These are phyloP conservation scores for Lophochroa leadbeateri DNA, from an alignment of 2,113 vertebrate genomes.

Conservation along the genomic window DNA sequence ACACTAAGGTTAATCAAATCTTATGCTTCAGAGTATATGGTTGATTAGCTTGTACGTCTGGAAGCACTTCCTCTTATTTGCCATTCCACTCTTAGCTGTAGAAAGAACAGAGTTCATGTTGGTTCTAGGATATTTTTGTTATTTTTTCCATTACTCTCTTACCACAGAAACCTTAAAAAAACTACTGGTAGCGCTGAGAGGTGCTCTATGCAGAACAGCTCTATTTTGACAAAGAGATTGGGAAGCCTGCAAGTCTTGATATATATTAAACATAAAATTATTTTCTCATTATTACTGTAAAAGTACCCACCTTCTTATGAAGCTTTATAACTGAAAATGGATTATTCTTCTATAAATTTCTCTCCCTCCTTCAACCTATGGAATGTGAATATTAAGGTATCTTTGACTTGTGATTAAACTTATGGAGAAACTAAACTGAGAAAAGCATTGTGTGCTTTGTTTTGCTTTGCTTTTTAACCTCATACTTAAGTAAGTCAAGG, in stretches of 20 bases:
- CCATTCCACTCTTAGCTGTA: neutral
- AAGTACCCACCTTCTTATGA: neutral
- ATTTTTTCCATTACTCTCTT: neutral
- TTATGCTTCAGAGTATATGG: slow-evolving; percentile 30
- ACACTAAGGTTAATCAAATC: slow-evolving; percentile 50
- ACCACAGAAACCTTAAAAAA: neutral
- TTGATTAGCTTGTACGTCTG: slow-evolving; percentile 37
- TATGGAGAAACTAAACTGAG: neutral
- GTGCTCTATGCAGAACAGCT: neutral
- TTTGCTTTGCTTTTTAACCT: neutral
- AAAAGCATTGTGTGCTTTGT: fast-evolving
- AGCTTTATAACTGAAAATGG: neutral
- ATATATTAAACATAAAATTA: neutral
- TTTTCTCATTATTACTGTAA: neutral
- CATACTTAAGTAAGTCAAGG: neutral
- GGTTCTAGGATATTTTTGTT: neutral
- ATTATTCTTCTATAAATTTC: neutral
- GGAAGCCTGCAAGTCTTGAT: neutral
- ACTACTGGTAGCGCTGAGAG: neutral
- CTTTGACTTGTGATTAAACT: neutral
- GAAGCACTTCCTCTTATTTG: slow-evolving; percentile 29
- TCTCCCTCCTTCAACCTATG: neutral
- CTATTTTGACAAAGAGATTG: neutral
- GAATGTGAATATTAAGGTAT: neutral
- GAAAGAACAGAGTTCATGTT: slow-evolving; percentile 2